A percentile compares a stretch with the other conserved stretches of the same genome.
These are phyloP conservation scores for Dromiciops gliroides DNA, from an alignment of 2,113 vertebrate genomes.

Conservation along the genomic window DNA sequence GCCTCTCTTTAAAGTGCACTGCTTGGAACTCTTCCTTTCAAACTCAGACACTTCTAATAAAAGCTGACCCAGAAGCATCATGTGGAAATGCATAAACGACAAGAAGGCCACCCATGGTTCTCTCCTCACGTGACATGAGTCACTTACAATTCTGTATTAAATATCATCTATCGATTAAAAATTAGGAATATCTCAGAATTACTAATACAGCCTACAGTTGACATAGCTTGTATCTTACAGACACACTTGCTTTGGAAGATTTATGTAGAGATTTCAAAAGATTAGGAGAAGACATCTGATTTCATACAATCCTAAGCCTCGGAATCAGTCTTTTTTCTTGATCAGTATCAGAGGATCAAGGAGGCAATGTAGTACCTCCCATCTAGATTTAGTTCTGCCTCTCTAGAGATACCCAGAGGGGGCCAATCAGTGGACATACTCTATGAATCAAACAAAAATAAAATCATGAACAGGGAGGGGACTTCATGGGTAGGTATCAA, in stretches of 20 bases:
- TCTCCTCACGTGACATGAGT: not conserved
- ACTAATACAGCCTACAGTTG: not conserved
- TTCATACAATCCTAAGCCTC: slow-evolving; percentile 21
- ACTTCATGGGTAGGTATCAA: not conserved
- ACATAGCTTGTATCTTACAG: not conserved
- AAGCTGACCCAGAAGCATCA: slow-evolving; percentile 31
- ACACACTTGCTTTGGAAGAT: slow-evolving; percentile 40
- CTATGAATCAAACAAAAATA: slow-evolving; percentile 5
- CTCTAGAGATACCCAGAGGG: not conserved
- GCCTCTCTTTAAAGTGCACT: slow-evolving; percentile 30
- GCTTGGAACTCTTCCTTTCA: not conserved
- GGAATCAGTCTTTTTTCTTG: not conserved
- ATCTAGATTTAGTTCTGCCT: not conserved
- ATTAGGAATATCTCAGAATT: not conserved
- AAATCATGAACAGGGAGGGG: not conserved
- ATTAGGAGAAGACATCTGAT: slow-evolving; percentile 39
- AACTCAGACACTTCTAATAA: slow-evolving; percentile 38
- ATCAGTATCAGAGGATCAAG: slow-evolving; percentile 8
- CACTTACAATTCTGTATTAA: not conserved
- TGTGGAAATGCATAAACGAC: not conserved
- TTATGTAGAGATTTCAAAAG: slow-evolving; percentile 45
- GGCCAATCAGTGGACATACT: not conserved
- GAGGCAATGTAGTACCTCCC: not conserved
- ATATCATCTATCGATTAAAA: slow-evolving; percentile 3
- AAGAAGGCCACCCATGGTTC: slow-evolving; percentile 31